Conservation (phyloP, 2,113 vertebrate genomes). For the Catharus fuscescens region DNA sequence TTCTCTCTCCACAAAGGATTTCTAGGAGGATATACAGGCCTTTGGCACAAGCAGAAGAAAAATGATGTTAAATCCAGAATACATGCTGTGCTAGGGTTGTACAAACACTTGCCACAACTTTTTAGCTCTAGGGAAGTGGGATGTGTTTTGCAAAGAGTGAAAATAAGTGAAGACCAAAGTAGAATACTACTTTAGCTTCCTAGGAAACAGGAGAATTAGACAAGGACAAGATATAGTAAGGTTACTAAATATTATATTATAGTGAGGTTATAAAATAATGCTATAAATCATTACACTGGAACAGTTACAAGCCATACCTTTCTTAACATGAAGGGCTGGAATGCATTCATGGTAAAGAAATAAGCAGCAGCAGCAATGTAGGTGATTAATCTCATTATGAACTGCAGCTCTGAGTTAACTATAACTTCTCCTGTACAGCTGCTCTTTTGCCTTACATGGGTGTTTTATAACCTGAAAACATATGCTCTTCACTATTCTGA, state of each 20-base stretch:
- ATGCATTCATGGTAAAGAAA: not conserved
- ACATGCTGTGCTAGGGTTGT: not conserved
- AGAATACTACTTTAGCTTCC: not conserved
- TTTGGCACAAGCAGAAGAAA: not conserved
- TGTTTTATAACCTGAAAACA: not conserved
- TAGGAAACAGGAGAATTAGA: not conserved
- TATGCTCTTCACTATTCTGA: not conserved
- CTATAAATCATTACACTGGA: not conserved
- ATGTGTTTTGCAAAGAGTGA: not conserved
- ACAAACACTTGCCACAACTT: not conserved
- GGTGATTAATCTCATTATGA: not conserved
- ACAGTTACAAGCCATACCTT: not conserved
- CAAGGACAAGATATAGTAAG: not conserved
- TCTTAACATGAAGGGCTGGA: not conserved
- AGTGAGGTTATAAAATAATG: not conserved
- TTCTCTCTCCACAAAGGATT: not conserved
- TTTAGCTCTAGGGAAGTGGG: not conserved
- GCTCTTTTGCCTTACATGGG: not conserved
- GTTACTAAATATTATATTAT: not conserved
- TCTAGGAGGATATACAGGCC: not conserved
- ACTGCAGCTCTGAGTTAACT: not conserved
- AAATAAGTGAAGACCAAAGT: not conserved
- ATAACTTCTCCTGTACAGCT: not conserved
- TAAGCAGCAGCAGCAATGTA: not conserved
- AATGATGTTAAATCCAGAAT: not conserved